phyloP scores from a whole-genome alignment of 2,113 vertebrate genomes.

The Leptocoma aspasia region DNA sequence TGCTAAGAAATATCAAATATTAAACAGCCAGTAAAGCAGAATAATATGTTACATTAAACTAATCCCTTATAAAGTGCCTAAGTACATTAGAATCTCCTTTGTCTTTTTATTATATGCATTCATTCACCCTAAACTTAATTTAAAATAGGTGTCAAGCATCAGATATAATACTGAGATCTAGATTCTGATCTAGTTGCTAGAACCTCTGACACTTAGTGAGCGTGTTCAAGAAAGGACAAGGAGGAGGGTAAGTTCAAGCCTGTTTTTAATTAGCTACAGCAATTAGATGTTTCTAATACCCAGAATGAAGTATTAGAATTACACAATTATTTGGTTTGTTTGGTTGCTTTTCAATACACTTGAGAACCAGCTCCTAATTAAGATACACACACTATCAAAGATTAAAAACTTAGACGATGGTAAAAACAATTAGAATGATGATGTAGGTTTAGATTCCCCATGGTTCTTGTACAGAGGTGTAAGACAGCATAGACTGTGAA shows the following conservation, averaged over 20 bases:
- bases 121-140: not conserved
- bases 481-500: not conserved
- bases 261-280: constrained; percentile 40
- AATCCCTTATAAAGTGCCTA: not conserved
- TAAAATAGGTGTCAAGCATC: not conserved
- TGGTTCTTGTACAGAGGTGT: constrained; percentile 16
- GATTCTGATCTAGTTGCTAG: not conserved
- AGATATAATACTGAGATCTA: not conserved
- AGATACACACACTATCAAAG: constrained; percentile 55
- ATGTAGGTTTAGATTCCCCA: constrained; percentile 26
- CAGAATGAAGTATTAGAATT: constrained; percentile 21
- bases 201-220: not conserved
- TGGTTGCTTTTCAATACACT: constrained; percentile 46
- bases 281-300: constrained; percentile 31
- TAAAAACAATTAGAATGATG: constrained; percentile 59
- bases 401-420: constrained; percentile 32
- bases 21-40: constrained; percentile 8
- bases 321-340: constrained; percentile 52
- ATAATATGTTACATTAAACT: not conserved
- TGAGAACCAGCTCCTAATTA: constrained; percentile 56
- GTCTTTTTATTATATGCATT: not conserved
- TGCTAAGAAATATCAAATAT: constrained; percentile 12
- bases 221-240: not conserved
- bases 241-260: not conserved
- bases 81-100: not conserved